phyloP scores from a whole-genome alignment of 2,888 invertebrate genomes.

The Andrena praecox region DNA sequence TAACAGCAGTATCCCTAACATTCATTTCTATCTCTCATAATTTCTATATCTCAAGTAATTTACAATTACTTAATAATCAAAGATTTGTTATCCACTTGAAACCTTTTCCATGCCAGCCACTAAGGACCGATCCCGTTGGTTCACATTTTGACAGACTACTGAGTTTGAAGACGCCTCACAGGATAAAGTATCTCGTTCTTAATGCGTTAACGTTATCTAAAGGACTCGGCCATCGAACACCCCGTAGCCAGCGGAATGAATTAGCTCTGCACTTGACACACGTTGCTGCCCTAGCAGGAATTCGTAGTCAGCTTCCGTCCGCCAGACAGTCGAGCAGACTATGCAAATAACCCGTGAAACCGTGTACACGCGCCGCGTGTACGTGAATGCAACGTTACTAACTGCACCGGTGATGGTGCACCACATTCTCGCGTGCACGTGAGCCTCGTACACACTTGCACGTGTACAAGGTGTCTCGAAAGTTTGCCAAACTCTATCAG shows the following conservation, averaged over 20 bases:
- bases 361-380: conserved; percentile 28
- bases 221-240: conserved; percentile 34
- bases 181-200: too few relatives aligned
- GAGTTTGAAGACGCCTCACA: too few relatives aligned
- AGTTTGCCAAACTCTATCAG: background rate
- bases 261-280: conserved; percentile 57
- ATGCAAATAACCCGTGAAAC: conserved; percentile 63
- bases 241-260: conserved; percentile 46
- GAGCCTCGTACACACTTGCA: conserved; percentile 18
- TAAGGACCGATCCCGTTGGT: too few relatives aligned
- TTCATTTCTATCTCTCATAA: too few relatives aligned
- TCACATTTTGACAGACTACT: too few relatives aligned
- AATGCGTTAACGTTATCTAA: conserved; percentile 16
- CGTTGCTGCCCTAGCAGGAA: conserved; percentile 49
- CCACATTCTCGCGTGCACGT: conserved; percentile 49
- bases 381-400: conserved; percentile 42
- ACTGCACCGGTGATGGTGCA: conserved; percentile 38
- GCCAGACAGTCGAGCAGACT: conserved; percentile 63
- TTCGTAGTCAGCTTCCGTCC: conserved; percentile 60
- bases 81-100: too few relatives aligned
- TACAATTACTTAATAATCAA: too few relatives aligned
- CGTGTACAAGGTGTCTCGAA: conserved; percentile 39
- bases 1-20: too few relatives aligned
- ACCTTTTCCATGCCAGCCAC: too few relatives aligned
- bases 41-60: too few relatives aligned